These are phyloP conservation scores for Spea multiplicata DNA, from an alignment of 2,113 vertebrate species.

Conservation along the genomic window DNA sequence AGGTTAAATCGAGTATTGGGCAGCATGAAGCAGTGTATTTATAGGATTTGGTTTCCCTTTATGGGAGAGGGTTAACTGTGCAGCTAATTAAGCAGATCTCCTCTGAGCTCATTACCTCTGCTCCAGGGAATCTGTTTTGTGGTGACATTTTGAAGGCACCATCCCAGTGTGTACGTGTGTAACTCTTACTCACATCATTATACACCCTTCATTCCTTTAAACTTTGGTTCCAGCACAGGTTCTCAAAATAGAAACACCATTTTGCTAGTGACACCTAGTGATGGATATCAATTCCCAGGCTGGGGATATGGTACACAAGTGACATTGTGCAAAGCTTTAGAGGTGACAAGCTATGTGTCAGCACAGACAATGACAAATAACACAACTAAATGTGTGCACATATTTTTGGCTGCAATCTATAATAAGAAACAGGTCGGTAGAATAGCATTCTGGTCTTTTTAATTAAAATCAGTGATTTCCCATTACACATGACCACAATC, in stretches of 20 bases:
- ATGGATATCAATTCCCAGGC: constrained; percentile 17
- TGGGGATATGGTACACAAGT: constrained; percentile 24
- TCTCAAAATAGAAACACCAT: constrained; percentile 41
- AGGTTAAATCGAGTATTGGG: neutral
- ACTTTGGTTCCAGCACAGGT: constrained; percentile 21
- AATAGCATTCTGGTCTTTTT: neutral
- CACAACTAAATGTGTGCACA: neutral
- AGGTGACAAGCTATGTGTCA: constrained; percentile 35
- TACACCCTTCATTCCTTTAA: neutral
- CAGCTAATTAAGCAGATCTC: constrained; percentile 18
- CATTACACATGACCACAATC: too few relatives aligned
- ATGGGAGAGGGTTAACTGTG: neutral
- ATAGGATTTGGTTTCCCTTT: neutral
- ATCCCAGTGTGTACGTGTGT: constrained; percentile 14
- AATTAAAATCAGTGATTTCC: neutral
- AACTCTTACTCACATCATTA: constrained; percentile 23
- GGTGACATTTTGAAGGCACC: constrained; percentile 23
- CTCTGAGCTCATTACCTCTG: constrained; percentile 31
- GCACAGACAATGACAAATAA: constrained; percentile 5
- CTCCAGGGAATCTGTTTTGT: constrained; percentile 9
- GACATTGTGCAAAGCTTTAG: constrained; percentile 29
- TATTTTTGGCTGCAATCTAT: neutral
- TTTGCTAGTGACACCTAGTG: constrained; percentile 39
- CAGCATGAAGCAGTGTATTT: neutral
- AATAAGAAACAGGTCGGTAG: neutral